Percentiles rank a stretch among this genome's conserved stretches.
Conservation (phyloP, 1,140 invertebrate species). For the Drosophila lini region DNA sequence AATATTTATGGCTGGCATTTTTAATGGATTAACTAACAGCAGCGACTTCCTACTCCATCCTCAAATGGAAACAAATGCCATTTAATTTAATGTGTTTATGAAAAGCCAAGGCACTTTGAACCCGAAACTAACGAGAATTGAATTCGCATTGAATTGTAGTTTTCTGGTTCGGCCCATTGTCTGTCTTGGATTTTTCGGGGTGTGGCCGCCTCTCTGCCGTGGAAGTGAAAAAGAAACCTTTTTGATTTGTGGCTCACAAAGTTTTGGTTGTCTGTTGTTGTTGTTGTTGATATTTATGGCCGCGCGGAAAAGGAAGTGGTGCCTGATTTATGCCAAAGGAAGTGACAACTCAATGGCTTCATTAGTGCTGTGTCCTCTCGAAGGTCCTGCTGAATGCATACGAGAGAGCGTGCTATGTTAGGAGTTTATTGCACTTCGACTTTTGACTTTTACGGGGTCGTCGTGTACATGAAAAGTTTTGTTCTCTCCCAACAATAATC, state of each 20-base stretch:
- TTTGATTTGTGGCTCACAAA: slow-evolving; percentile 68
- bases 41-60: slow-evolving; percentile 41
- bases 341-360: slow-evolving; percentile 81
- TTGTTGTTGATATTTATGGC: slow-evolving; percentile 60
- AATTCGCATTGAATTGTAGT: slow-evolving; percentile 62
- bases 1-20: slow-evolving; percentile 59
- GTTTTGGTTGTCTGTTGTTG: slow-evolving; percentile 27
- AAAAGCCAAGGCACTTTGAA: slow-evolving; percentile 63
- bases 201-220: slow-evolving; percentile 38
- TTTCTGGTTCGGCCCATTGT: slow-evolving; percentile 50
- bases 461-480: slow-evolving; percentile 45
- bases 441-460: slow-evolving; percentile 64
- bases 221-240: slow-evolving; percentile 30
- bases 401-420: neutral
- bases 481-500: slow-evolving; percentile 42
- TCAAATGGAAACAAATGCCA: slow-evolving; percentile 66
- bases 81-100: slow-evolving; percentile 84
- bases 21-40: slow-evolving; percentile 57
- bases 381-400: slow-evolving; percentile 16
- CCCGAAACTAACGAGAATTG: slow-evolving; percentile 19
- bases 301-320: slow-evolving; percentile 33
- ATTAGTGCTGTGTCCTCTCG: slow-evolving; percentile 50
- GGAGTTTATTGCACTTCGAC: slow-evolving; percentile 80
- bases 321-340: slow-evolving; percentile 72
- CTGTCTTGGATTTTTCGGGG: slow-evolving; percentile 38